Conservation (phyloP, 2,888 invertebrate species). For the Phortica magna region DNA sequence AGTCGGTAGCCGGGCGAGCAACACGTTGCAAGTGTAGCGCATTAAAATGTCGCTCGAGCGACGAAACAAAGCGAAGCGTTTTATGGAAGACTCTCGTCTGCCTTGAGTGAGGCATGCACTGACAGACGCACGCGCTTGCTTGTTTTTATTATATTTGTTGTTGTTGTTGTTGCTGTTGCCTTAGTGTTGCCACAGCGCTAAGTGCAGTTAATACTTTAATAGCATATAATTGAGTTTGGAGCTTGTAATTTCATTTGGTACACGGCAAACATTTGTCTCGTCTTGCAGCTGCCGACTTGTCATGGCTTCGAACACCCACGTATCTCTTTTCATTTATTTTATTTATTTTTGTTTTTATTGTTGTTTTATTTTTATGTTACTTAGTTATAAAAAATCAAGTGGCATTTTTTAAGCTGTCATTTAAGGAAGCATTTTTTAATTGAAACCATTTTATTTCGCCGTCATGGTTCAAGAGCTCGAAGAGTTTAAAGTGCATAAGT, state of each 20-base stretch:
- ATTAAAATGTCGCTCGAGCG: slow-evolving; percentile 9
- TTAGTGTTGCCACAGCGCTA: background rate
- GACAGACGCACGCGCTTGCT: background rate
- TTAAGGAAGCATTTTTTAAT: slow-evolving; percentile 10
- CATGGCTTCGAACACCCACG: slow-evolving; percentile 51
- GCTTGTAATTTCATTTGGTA: slow-evolving; percentile 42
- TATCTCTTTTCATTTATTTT: background rate
- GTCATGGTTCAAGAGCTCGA: no score
- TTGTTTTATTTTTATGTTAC: background rate
- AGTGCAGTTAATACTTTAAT: slow-evolving; percentile 64
- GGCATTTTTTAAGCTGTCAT: no score
- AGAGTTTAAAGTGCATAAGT: no score
- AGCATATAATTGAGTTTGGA: slow-evolving; percentile 50
- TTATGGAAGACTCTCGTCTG: background rate
- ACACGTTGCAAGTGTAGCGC: slow-evolving; percentile 20
- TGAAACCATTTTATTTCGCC: background rate
- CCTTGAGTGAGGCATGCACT: background rate
- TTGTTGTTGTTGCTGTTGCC: background rate
- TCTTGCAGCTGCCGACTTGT: slow-evolving; percentile 42
- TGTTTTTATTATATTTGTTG: background rate
- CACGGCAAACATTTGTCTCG: slow-evolving; percentile 37
- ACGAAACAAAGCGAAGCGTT: background rate
- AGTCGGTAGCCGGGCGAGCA: background rate
- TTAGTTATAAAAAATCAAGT: no score
- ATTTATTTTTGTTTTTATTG: background rate